Conservation (phyloP, 2,113 vertebrate species). For the Eretmochelys imbricata region DNA sequence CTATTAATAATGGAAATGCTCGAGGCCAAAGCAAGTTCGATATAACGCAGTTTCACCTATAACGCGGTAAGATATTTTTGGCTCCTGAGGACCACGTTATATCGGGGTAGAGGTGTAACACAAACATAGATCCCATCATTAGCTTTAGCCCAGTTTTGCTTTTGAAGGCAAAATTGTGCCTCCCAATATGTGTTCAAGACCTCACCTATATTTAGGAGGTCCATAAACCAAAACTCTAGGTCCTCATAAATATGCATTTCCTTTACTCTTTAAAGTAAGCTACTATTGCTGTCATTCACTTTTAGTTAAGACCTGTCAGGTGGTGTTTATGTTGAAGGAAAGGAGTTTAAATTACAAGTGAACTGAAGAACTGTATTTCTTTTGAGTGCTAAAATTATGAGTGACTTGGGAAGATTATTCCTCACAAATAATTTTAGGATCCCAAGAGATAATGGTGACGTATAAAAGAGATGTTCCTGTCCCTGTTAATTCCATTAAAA, state of each 20-base stretch:
- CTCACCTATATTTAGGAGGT: slow-evolving; percentile 51
- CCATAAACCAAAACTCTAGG: slow-evolving; percentile 29
- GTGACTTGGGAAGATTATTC: slow-evolving; percentile 69
- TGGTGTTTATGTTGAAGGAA: slow-evolving; percentile 63
- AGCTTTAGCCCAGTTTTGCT: background rate
- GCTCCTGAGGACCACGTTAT: too few relatives aligned
- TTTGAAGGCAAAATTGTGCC: slow-evolving; percentile 37
- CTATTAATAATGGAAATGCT: too few relatives aligned
- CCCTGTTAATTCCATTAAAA: slow-evolving; percentile 61
- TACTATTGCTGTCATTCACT: slow-evolving; percentile 71
- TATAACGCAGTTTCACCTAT: too few relatives aligned
- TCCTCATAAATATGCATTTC: slow-evolving; percentile 73
- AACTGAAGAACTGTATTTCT: slow-evolving; percentile 46
- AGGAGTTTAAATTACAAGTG: slow-evolving; percentile 51
- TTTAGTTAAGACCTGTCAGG: slow-evolving; percentile 73
- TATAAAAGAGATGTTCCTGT: slow-evolving; percentile 45
- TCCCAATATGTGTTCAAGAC: slow-evolving; percentile 34
- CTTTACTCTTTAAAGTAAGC: slow-evolving; percentile 65
- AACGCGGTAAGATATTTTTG: too few relatives aligned
- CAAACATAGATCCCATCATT: background rate
- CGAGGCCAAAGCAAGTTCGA: too few relatives aligned
- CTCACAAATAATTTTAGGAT: slow-evolving; percentile 63
- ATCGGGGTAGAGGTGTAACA: background rate
- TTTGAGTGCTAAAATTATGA: slow-evolving; percentile 65
- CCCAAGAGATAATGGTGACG: slow-evolving; percentile 42